Evolutionary conservation across 2,113 vertebrate genomes (phyloP).

Genomic region (Menidia beryllina): DNA sequence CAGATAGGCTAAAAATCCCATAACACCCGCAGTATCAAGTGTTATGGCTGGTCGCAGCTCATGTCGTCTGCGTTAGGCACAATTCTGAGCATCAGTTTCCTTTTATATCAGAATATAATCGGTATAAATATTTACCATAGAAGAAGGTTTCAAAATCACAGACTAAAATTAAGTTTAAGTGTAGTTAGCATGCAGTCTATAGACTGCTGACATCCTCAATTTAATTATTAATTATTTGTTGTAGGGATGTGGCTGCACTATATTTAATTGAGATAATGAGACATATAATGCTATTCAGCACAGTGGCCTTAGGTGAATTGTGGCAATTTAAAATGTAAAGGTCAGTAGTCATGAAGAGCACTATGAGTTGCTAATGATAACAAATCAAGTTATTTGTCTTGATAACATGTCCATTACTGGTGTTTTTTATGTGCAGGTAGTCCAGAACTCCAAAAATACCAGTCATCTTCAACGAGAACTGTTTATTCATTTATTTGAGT

Average conservation of each 20-base stretch:
- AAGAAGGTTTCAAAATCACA: conserved; percentile 15
- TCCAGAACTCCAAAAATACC: too few species aligned
- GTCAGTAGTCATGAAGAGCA: too few species aligned
- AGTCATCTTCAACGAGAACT: too few species aligned
- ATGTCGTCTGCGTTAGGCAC: conserved; percentile 54
- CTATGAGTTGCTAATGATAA: too few species aligned
- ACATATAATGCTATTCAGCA: conserved; percentile 4
- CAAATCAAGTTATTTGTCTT: too few species aligned
- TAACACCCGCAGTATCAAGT: conserved; percentile 60
- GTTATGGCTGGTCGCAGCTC: conserved; percentile 64
- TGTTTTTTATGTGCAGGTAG: too few species aligned
- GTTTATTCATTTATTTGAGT: too few species aligned
- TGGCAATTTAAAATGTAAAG: too few species aligned
- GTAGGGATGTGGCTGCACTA: conserved; percentile 17
- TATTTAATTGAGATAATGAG: conserved; percentile 23
- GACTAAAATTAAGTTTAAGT: conserved; percentile 14
- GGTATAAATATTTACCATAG: conserved; percentile 39
- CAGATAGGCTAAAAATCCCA: conserved; percentile 51
- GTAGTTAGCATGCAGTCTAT: conserved; percentile 22
- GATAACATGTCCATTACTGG: too few species aligned
- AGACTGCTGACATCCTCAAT: conserved; percentile 10
- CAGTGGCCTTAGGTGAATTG: too few species aligned
- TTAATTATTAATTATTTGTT: conserved; percentile 4
- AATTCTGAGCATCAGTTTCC: conserved; percentile 42
- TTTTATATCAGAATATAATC: conserved; percentile 41